Conservation (phyloP, 2,888 invertebrate genomes). For the Andrena minutula region DNA sequence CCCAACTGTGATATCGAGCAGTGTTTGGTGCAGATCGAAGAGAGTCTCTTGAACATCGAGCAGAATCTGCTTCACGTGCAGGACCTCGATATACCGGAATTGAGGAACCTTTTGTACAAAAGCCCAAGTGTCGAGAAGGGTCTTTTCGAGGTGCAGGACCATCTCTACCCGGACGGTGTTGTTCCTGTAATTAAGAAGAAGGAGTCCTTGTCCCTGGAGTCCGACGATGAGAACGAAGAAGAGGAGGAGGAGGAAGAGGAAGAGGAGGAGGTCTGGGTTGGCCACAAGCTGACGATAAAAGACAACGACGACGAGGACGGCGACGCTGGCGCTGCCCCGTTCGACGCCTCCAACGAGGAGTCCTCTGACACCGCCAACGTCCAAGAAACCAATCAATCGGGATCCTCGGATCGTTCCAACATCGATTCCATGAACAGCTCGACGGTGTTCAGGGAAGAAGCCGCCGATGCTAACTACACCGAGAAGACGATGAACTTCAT, state of each 20-base stretch:
- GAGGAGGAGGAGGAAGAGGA: conserved; percentile 64
- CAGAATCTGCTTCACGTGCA: conserved; percentile 80
- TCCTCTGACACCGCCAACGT: conserved; percentile 60
- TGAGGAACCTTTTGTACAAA: conserved; percentile 77
- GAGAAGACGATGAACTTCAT: conserved; percentile 74
- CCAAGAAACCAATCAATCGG: conserved; percentile 47
- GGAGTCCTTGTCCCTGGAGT: conserved; percentile 55
- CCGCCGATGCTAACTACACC: conserved; percentile 20
- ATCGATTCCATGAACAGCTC: conserved; percentile 44
- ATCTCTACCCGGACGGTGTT: conserved; percentile 72
- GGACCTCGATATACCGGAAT: conserved; percentile 78
- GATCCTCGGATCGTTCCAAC: conserved; percentile 46
- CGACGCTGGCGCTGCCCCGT: conserved; percentile 46
- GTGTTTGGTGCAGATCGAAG: conserved; percentile 80
- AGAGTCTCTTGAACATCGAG: conserved; percentile 80
- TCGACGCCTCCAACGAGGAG: conserved; percentile 63
- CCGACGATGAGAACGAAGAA: conserved; percentile 63
- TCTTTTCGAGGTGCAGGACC: conserved; percentile 74
- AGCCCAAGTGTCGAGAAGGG: conserved; percentile 76
- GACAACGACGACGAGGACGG: conserved; percentile 67
- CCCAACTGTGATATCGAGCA: conserved; percentile 78
- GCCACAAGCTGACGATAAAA: conserved; percentile 52
- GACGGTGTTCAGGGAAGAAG: conserved; percentile 23
- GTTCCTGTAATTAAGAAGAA: conserved; percentile 57
- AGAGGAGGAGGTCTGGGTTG: conserved; percentile 63